Conservation (phyloP, 2,888 invertebrate species). For the Scaptomyza flava region DNA sequence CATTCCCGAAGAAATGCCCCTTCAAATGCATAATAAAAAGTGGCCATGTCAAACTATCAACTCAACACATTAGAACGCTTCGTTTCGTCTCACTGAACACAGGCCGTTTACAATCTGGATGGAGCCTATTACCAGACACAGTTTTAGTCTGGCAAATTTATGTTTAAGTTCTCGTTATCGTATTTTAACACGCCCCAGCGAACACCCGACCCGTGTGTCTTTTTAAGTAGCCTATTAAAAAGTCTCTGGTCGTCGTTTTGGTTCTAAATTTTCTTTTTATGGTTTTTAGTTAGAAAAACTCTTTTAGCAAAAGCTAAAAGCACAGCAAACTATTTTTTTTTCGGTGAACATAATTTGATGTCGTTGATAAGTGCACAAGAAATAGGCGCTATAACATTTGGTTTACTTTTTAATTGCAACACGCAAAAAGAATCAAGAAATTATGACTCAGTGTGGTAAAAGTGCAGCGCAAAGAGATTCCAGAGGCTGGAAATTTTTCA, state of each 20-base stretch:
- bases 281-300: constrained; percentile 38
- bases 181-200: constrained; percentile 17
- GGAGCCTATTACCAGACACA: constrained; percentile 22
- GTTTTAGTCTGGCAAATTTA: constrained; percentile 25
- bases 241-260: constrained; percentile 16
- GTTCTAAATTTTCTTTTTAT: constrained; percentile 25
- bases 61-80: constrained; percentile 21
- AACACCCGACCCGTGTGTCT: not conserved
- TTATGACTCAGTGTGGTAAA: constrained; percentile 26
- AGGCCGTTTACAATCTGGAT: constrained; percentile 18
- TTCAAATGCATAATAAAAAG: constrained; percentile 9
- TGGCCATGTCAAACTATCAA: constrained; percentile 9
- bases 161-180: constrained; percentile 9
- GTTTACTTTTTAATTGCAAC: constrained; percentile 39
- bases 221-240: constrained; percentile 28
- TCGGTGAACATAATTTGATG: constrained; percentile 48
- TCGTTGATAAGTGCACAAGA: constrained; percentile 37
- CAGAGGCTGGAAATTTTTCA: constrained; percentile 44
- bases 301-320: constrained; percentile 25
- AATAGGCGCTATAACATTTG: constrained; percentile 43
- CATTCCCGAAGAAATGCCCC: not conserved
- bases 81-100: constrained; percentile 26
- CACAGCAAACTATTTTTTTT: not conserved
- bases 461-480: constrained; percentile 3
- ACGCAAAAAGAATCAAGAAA: constrained; percentile 13